Conservation (phyloP, 2,797 vertebrate species). For the Xenopus petersii region DNA sequence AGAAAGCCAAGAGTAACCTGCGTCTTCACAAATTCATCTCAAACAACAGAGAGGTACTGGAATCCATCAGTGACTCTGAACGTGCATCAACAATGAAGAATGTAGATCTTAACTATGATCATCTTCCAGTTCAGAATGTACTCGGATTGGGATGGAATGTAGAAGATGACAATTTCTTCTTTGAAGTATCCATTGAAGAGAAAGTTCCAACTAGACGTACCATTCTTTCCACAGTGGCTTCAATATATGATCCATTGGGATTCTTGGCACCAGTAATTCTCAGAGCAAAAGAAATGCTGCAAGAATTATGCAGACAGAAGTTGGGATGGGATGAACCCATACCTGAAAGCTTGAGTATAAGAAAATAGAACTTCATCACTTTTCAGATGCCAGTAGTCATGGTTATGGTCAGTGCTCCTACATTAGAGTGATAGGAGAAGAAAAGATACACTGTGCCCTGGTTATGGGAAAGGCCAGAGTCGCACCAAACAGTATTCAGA, state of each 20-base stretch:
- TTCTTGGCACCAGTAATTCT: neutral
- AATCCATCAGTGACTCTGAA: neutral
- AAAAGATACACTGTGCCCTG: neutral
- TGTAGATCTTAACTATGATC: too few species aligned
- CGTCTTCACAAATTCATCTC: neutral
- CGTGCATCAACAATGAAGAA: neutral
- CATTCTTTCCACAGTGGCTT: constrained; percentile 2
- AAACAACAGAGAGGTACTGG: too few species aligned
- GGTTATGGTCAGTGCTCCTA: constrained; percentile 2
- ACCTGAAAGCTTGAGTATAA: neutral
- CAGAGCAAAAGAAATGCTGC: neutral
- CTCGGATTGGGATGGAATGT: too few species aligned
- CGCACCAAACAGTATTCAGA: neutral
- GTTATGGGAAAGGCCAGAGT: constrained; percentile 5
- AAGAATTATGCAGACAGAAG: neutral
- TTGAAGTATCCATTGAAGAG: constrained; percentile 45
- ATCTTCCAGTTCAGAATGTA: too few species aligned
- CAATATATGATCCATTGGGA: constrained; percentile 1
- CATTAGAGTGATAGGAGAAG: neutral
- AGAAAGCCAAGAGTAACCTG: neutral
- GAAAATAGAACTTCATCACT: too few species aligned
- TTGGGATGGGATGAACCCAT: neutral
- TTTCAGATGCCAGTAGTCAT: neutral
- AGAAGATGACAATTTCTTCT: too few species aligned
- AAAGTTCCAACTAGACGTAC: neutral